These are phyloP conservation scores for Sphenopsis melanotis DNA, from an alignment of 2,797 vertebrate species.

Conservation along the genomic window DNA sequence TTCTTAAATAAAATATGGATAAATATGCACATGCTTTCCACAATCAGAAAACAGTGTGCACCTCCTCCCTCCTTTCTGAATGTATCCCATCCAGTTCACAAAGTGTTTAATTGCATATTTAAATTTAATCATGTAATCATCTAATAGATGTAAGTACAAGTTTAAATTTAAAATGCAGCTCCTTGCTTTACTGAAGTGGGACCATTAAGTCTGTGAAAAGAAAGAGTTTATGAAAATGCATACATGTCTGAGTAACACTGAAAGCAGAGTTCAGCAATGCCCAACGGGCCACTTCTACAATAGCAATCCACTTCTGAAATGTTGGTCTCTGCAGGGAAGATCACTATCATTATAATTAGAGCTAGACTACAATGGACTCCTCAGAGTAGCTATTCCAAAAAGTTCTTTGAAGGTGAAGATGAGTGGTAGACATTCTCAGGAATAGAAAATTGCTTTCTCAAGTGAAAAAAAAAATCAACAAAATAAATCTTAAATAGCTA, in stretches of 20 bases:
- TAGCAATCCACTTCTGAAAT: conserved; percentile 32
- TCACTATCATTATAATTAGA: conserved; percentile 59
- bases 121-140: background rate
- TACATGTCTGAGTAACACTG: background rate
- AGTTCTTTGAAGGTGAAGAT: conserved; percentile 50
- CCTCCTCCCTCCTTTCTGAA: background rate
- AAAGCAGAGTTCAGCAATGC: conserved; percentile 47
- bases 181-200: background rate
- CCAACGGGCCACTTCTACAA: conserved; percentile 33
- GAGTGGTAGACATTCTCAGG: conserved; percentile 38
- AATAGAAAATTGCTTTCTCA: conserved; percentile 11
- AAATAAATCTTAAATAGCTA: background rate
- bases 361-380: conserved; percentile 13
- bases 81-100: background rate
- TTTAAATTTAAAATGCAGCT: background rate
- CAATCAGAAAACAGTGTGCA: background rate
- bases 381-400: conserved; percentile 16
- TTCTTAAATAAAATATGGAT: background rate
- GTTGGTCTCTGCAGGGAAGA: conserved; percentile 55
- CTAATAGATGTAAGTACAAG: background rate
- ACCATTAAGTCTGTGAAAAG: conserved; percentile 9
- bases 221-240: conserved; percentile 20
- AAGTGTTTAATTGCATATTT: background rate
- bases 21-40: background rate
- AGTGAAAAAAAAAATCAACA: background rate